Evolutionary conservation across 2,888 invertebrate genomes (phyloP), one percentile per base, ranked within the genome.

Genomic region (Malacosoma neustria): DNA sequence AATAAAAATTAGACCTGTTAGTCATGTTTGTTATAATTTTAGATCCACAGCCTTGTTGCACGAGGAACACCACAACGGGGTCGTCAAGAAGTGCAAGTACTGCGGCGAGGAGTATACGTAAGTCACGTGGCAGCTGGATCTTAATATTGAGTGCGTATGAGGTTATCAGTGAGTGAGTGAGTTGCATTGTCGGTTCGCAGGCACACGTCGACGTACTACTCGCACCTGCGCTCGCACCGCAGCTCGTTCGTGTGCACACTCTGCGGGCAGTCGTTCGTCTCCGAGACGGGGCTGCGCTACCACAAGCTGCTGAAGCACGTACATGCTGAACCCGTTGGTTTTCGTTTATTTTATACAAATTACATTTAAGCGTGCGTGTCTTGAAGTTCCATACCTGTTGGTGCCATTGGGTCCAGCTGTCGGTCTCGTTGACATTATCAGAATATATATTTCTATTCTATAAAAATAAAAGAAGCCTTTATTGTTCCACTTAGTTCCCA

Each of bases 71-170:
- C 53, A 53, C 30, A 39, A 51, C 13, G 53, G 53, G 0, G 51
- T 53, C 1, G 47, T 43, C 0, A 48, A 48, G 2, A 51, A 46
- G 0, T 53, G 53, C 40, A 47, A 53, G 42, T 53, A 48, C 33
- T 53, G 53, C 38, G 48, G 46, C 2, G 62, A 74, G 34, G 68
- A 74, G 33, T 81, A 79, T 46, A 69, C 68, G 77, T 79, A 42
- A 42, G 45, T 38, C 36, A n/a, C 9, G 12, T 33, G 13, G n/a
- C n/a, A n/a, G n/a, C n/a, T n/a, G n/a, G n/a, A n/a, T n/a, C n/a
- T n/a, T n/a, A n/a, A n/a, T n/a, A n/a, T n/a, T n/a, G n/a, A n/a
- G n/a, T n/a, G n/a, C n/a, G n/a, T n/a, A n/a, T n/a, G n/a, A n/a
- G n/a, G n/a, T n/a, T n/a, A n/a, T n/a, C n/a, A n/a, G n/a, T n/a